These are phyloP conservation scores for Sminthurinus signatus DNA, from an alignment of 1,140 invertebrate species.

Conservation along the genomic window DNA sequence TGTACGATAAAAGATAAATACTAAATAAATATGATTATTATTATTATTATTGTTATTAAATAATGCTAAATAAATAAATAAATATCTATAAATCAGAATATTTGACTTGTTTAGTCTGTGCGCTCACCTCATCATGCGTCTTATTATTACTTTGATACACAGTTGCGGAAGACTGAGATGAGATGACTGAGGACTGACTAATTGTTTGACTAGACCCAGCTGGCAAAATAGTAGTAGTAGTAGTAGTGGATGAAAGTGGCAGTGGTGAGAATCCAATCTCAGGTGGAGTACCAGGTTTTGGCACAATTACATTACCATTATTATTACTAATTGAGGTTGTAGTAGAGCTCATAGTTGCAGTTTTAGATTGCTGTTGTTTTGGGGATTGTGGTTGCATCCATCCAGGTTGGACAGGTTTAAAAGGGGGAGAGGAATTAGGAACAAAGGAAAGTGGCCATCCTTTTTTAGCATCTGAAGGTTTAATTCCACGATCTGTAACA, in stretches of 20 bases:
- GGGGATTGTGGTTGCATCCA: neutral
- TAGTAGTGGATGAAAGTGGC: constrained; percentile 29
- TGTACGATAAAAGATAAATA: neutral
- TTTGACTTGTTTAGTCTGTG: neutral
- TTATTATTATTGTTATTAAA: no score
- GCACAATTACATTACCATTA: constrained; percentile 12
- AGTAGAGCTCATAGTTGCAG: neutral
- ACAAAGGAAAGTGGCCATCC: neutral
- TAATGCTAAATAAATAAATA: no score
- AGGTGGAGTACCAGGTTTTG: constrained; percentile 55
- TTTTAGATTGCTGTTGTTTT: neutral
- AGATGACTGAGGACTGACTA: neutral
- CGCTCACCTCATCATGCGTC: constrained; percentile 2
- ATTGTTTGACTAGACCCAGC: neutral
- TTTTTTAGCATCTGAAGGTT: constrained; percentile 15
- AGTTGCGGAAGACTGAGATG: neutral
- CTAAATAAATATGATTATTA: neutral
- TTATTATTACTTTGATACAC: constrained; percentile 6
- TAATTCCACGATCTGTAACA: neutral
- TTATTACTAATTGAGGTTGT: no score
- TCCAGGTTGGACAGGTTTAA: neutral
- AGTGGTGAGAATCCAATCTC: constrained; percentile 55
- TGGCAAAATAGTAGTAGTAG: no score
- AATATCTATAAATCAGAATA: neutral
- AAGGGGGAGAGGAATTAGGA: no score